These are phyloP conservation scores for Ondatra zibethicus DNA, from an alignment of 2,113 vertebrate species.

Conservation along the genomic window DNA sequence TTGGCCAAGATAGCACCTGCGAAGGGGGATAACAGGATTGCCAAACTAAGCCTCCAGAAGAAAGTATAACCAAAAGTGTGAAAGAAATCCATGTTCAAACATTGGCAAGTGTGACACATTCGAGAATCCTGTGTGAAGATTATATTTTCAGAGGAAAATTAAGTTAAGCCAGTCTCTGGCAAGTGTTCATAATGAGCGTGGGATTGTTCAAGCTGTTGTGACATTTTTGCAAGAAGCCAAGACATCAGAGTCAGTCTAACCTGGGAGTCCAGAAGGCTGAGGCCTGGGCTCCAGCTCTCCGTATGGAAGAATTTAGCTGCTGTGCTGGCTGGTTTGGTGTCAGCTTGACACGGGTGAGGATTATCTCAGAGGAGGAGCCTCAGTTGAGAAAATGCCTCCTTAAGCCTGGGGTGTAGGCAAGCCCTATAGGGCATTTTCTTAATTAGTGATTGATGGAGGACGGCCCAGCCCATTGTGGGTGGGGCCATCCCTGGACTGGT, in stretches of 20 bases:
- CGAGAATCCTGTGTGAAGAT: conserved; percentile 60
- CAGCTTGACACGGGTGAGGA: not conserved
- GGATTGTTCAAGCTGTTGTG: not conserved
- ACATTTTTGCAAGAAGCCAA: conserved; percentile 45
- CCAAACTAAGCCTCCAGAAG: conserved; percentile 66
- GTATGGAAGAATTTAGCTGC: not conserved
- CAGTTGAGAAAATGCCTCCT: not conserved
- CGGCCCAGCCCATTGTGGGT: not conserved
- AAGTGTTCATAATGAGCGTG: conserved; percentile 29
- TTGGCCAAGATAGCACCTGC: conserved; percentile 52
- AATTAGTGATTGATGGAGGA: not conserved
- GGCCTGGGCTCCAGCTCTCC: not conserved
- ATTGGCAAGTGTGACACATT: conserved; percentile 76
- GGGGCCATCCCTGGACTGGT: not conserved
- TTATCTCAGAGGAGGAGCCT: not conserved
- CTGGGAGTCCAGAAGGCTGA: not conserved
- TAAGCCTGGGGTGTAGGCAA: not conserved
- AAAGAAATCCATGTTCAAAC: conserved; percentile 76
- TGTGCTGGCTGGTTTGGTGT: not conserved
- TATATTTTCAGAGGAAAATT: conserved; percentile 69
- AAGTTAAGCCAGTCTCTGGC: conserved; percentile 65
- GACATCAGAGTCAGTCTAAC: not conserved
- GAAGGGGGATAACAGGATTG: conserved; percentile 61
- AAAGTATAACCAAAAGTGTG: conserved; percentile 72
- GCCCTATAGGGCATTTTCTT: not conserved